These are phyloP conservation scores for Papilio helenus DNA, from an alignment of 1,140 invertebrate genomes.

Conservation along the genomic window DNA sequence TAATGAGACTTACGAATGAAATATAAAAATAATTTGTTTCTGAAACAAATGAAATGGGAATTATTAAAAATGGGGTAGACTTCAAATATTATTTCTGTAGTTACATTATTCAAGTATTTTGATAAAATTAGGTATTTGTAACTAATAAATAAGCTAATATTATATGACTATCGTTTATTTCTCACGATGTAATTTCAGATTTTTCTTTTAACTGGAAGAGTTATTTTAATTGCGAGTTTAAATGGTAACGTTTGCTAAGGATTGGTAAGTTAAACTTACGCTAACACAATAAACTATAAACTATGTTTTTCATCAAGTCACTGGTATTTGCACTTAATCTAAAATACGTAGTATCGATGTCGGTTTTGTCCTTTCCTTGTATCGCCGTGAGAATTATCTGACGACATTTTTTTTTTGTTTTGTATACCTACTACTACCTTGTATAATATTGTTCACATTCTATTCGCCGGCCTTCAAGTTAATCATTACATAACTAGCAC, in stretches of 20 bases:
- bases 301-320: neutral
- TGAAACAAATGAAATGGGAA: conserved; percentile 15
- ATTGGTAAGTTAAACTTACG: neutral
- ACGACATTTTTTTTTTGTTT: neutral
- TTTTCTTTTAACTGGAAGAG: neutral
- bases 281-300: neutral
- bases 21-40: conserved; percentile 35
- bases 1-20: neutral
- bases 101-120: neutral
- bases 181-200: neutral
- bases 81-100: neutral
- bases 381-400: neutral
- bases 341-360: neutral
- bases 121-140: neutral
- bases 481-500: conserved; percentile 14
- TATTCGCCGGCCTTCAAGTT: neutral
- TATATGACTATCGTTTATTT: neutral
- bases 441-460: neutral
- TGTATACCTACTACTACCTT: neutral
- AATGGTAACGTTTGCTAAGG: neutral
- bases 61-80: too few relatives aligned
- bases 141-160: neutral
- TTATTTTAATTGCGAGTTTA: neutral
- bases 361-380: neutral
- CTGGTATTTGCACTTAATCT: conserved; percentile 17